Conservation (phyloP, 1,140 invertebrate species). For the Saccostrea glomerata region DNA sequence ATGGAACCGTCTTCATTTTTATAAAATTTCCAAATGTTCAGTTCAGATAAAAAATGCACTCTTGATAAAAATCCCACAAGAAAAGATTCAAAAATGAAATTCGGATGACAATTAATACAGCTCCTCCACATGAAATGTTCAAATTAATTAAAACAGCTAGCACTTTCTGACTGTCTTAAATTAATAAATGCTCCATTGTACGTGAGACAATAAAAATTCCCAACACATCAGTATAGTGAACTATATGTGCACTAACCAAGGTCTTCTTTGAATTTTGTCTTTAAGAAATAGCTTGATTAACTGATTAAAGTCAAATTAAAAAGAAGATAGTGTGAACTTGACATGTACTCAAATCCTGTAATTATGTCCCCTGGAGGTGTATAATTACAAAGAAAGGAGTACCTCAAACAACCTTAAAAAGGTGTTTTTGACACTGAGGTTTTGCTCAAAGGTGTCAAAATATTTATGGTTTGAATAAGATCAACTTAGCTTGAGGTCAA, state of each 20-base stretch:
- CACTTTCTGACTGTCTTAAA: too few species aligned
- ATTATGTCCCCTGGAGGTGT: neutral
- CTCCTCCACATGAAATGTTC: neutral
- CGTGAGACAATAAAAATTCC: too few species aligned
- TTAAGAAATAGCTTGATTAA: too few species aligned
- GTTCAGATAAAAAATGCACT: neutral
- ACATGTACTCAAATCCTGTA: neutral
- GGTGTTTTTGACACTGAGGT: neutral
- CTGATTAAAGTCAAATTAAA: too few species aligned
- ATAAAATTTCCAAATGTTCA: neutral
- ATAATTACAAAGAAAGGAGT: neutral
- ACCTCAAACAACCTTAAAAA: too few species aligned
- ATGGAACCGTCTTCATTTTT: neutral
- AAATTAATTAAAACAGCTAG: too few species aligned
- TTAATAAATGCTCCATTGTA: too few species aligned
- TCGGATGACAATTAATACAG: too few species aligned
- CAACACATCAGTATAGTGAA: too few species aligned
- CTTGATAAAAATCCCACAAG: neutral
- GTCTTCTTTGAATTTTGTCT: too few species aligned
- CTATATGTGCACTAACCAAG: too few species aligned
- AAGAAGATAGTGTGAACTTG: neutral
- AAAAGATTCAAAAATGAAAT: neutral
- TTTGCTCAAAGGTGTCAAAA: neutral
- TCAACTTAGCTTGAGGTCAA: neutral
- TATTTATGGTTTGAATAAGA: neutral